These are phyloP conservation scores for Syngnathus rostellatus DNA, from an alignment of 2,797 vertebrate genomes.

Conservation along the genomic window DNA sequence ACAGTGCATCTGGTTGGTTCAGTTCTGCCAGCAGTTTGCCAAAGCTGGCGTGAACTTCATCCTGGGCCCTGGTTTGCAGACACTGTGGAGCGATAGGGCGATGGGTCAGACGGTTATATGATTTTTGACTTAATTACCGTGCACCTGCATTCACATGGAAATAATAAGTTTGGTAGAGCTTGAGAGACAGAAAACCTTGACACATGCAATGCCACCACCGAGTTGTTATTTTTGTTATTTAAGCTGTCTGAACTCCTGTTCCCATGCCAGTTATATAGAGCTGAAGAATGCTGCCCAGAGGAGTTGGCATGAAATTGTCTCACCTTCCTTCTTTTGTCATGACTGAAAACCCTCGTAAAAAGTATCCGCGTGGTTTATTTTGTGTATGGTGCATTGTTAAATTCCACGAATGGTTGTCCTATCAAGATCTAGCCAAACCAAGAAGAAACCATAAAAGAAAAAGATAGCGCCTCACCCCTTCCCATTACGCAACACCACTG, in stretches of 20 bases:
- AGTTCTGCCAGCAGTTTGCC: conserved; percentile 59
- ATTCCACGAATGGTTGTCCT: background rate
- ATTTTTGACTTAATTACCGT: background rate
- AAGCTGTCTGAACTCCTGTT: no score
- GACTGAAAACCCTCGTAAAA: background rate
- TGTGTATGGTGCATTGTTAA: conserved; percentile 1
- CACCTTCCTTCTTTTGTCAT: background rate
- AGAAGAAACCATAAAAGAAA: conserved; percentile 4
- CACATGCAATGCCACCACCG: conserved; percentile 5
- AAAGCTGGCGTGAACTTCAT: conserved; percentile 54
- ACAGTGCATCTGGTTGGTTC: conserved; percentile 65
- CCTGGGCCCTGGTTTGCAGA: conserved; percentile 48
- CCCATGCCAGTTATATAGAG: background rate
- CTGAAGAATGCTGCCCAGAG: background rate
- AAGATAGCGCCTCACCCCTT: conserved; percentile 1
- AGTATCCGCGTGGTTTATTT: background rate
- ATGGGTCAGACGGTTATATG: background rate
- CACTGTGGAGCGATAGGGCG: conserved; percentile 42
- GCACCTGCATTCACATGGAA: background rate
- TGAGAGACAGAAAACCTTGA: background rate
- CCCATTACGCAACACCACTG: background rate
- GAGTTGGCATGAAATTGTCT: background rate
- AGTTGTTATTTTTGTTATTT: background rate
- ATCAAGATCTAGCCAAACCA: background rate
- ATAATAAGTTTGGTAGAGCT: background rate